Evolutionary conservation across 2,888 invertebrate genomes (phyloP), one percentile per base, ranked within the genome.

Genomic region (Nomada goodeniana): DNA sequence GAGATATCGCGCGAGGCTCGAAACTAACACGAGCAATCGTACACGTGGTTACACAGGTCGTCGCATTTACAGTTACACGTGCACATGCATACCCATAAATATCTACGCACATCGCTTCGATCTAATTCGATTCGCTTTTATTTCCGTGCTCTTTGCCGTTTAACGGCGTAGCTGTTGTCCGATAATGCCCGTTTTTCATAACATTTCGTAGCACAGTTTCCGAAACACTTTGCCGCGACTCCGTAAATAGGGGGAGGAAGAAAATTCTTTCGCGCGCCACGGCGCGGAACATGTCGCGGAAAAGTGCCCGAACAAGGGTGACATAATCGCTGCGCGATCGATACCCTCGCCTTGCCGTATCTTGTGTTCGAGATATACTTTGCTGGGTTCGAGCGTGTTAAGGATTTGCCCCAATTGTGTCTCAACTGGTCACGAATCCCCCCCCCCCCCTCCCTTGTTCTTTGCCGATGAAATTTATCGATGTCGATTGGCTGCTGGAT

Each of bases 401-500:
- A 83, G 76, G 82, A 82, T 88, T 70, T 74, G 85, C 83, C 87
- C 87, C 84, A 85, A 81, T 83, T 88, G 83, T 81, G 82, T 82
- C 83, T 68, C n/a, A 50, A 23, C 20, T 29, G 73, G 61, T 81
- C 74, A 59, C 80, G 75, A 76, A n/a, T 64, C 80, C 26, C 65
- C 2, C 26, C 26, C 26, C 2, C 26, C 63, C 65, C 26, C 26
- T 2, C 26, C 26, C 63, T 72, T 68, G 23, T 68, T 63, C 65
- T 13, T 47, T 26, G 79, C 0, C 52, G 78, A 80, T 69, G 80
- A 82, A 83, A 85, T 80, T 80, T 53, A 26, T 64, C 67, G 55
- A 59, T 53, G 76, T 64, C 79, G 76, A 75, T 78, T 52, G 55
- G 53, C 76, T 59, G 44, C 18, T 20, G 55, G 55, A 73, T 52